These are phyloP conservation scores for Agonopterix arenella DNA, from an alignment of 2,888 invertebrate species.

Conservation along the genomic window DNA sequence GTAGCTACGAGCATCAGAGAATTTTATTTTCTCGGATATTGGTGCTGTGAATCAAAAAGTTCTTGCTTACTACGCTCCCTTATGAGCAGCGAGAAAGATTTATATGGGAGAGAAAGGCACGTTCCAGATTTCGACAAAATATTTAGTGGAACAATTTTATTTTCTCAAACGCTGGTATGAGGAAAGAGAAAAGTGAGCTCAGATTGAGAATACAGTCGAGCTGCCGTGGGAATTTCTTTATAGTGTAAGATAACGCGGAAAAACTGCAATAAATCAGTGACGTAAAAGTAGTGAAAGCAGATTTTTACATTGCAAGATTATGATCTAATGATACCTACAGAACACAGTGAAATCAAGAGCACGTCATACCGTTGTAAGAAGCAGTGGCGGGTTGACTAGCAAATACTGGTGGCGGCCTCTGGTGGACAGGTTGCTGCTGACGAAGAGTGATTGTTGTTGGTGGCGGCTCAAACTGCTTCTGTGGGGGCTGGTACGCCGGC, in stretches of 20 bases:
- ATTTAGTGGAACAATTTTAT: not conserved
- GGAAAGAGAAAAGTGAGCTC: too few relatives aligned
- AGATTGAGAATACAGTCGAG: too few relatives aligned
- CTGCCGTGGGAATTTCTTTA: too few relatives aligned
- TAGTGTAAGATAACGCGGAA: too few relatives aligned
- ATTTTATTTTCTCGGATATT: constrained; percentile 42
- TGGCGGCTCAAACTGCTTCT: constrained; percentile 77
- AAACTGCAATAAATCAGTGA: too few relatives aligned
- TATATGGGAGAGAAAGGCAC: too few relatives aligned
- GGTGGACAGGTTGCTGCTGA: constrained; percentile 84
- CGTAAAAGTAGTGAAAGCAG: too few relatives aligned
- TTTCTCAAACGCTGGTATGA: not conserved
- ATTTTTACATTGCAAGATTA: too few relatives aligned
- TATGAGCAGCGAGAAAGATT: too few relatives aligned
- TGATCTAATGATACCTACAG: too few relatives aligned
- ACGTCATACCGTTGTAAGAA: constrained; percentile 78
- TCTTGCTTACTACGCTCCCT: constrained; percentile 5
- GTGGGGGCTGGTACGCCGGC: constrained; percentile 78
- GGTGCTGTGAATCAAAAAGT: constrained; percentile 21
- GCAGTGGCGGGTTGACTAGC: constrained; percentile 88
- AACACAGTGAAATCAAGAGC: too few relatives aligned
- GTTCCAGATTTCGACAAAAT: not conserved
- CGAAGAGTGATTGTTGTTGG: constrained; percentile 84
- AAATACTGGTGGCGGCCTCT: constrained; percentile 85
- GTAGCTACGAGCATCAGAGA: constrained; percentile 23